A percentile compares a stretch with the other conserved stretches of the same genome.
Conservation (phyloP, 2,888 invertebrate species). For the Vandiemenella viatica region DNA sequence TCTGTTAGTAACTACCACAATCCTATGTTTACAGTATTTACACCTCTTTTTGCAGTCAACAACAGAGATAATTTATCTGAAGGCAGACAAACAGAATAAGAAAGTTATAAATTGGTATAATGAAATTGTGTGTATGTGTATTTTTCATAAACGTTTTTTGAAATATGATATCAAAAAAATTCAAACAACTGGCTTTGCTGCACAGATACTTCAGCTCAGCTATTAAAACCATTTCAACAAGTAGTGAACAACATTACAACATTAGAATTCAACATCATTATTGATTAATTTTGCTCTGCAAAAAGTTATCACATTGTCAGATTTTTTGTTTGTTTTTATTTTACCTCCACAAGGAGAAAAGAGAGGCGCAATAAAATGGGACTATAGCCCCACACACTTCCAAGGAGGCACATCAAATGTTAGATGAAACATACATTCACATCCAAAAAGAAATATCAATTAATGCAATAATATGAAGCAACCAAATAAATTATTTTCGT, state of each 20-base stretch:
- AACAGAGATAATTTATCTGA: not conserved
- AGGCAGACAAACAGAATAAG: not conserved
- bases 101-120: not conserved
- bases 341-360: too few relatives aligned
- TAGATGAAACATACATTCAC: too few relatives aligned
- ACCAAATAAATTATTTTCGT: too few relatives aligned
- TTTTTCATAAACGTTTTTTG: not conserved
- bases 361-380: too few relatives aligned
- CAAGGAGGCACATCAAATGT: too few relatives aligned
- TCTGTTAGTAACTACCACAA: conserved; percentile 11
- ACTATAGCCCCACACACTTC: too few relatives aligned
- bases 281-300: conserved; percentile 7
- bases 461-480: too few relatives aligned
- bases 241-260: not conserved
- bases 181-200: not conserved
- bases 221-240: conserved; percentile 5
- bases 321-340: too few relatives aligned
- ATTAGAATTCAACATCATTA: conserved; percentile 6
- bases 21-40: conserved; percentile 5
- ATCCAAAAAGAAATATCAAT: too few relatives aligned
- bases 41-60: not conserved
- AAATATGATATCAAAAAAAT: not conserved
- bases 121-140: not conserved
- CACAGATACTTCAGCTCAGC: not conserved
- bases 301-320: conserved; percentile 12